These are phyloP conservation scores for Gambelia wislizenii DNA, from an alignment of 2,797 vertebrate species.

Conservation along the genomic window DNA sequence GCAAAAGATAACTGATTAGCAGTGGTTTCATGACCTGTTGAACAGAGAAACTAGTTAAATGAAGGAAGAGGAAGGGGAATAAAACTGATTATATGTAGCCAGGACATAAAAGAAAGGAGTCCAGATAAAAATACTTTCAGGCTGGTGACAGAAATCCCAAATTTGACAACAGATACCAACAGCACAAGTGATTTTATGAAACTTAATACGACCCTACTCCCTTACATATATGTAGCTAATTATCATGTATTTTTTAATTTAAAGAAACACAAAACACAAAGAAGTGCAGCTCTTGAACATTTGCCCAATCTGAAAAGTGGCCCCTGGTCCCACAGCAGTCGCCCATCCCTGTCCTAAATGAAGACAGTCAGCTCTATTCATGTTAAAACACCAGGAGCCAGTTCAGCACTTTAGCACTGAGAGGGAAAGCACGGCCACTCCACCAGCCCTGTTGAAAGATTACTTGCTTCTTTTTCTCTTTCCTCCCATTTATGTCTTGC, in stretches of 20 bases:
- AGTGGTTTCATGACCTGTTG: constrained; percentile 91
- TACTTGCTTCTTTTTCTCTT: not conserved
- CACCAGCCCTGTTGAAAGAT: not conserved
- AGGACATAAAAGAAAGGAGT: not conserved
- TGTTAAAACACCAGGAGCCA: not conserved
- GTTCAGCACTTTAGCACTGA: not conserved
- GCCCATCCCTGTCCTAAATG: too few species aligned
- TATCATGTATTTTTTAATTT: too few species aligned
- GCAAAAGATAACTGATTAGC: constrained; percentile 90
- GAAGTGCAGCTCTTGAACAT: too few species aligned
- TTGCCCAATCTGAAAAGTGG: too few species aligned
- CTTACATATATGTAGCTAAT: not conserved
- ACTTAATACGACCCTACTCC: not conserved
- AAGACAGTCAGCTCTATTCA: too few species aligned
- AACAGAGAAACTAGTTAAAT: constrained; percentile 28
- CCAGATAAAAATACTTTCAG: not conserved
- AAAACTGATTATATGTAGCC: not conserved
- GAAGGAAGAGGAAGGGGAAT: not conserved
- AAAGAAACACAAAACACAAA: too few species aligned
- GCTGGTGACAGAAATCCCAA: not conserved
- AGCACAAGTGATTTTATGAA: not conserved
- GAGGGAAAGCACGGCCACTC: not conserved
- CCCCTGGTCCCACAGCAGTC: too few species aligned
- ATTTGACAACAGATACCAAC: not conserved
- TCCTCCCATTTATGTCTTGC: too few species aligned